Conservation (phyloP, 2,797 vertebrate genomes). For the Microcaecilia unicolor region DNA sequence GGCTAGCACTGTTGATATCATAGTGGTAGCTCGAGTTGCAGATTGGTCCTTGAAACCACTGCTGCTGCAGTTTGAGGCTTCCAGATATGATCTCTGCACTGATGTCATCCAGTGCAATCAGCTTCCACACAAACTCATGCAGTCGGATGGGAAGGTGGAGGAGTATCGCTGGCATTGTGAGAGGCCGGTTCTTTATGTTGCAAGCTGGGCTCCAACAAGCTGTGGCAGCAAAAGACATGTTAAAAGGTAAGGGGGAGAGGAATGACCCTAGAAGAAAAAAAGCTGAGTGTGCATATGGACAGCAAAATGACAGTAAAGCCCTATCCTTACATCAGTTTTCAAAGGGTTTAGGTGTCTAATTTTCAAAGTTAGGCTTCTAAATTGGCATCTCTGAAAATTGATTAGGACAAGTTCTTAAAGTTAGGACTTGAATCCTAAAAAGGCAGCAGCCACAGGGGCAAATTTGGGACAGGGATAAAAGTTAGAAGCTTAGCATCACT, state of each 20-base stretch:
- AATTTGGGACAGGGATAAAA: too few species aligned
- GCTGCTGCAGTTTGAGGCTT: conserved; percentile 59
- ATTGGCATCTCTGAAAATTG: too few species aligned
- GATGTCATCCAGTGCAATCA: conserved; percentile 46
- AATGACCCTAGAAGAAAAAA: too few species aligned
- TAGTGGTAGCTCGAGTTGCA: conserved; percentile 56
- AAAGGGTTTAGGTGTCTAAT: too few species aligned
- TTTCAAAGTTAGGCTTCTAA: too few species aligned
- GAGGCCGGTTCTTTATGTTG: conserved; percentile 19
- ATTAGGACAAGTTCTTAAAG: too few species aligned
- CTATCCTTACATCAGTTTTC: too few species aligned
- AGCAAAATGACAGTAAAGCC: too few species aligned
- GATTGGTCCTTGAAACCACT: conserved; percentile 42
- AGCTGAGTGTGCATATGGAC: too few species aligned
- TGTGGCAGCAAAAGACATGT: conserved; percentile 16
- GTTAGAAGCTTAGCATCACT: too few species aligned
- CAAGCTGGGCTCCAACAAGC: conserved; percentile 49
- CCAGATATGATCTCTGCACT: conserved; percentile 56
- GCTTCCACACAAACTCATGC: conserved; percentile 67
- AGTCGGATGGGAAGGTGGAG: conserved; percentile 60
- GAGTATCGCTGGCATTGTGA: conserved; percentile 55
- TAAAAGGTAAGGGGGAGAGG: not conserved
- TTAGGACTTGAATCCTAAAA: too few species aligned
- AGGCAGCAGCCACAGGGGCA: too few species aligned
- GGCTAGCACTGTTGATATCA: conserved; percentile 38